Evolutionary conservation across 2,888 invertebrate genomes (phyloP), one percentile per base, ranked within the genome.

Genomic region (Eledona agricola): DNA sequence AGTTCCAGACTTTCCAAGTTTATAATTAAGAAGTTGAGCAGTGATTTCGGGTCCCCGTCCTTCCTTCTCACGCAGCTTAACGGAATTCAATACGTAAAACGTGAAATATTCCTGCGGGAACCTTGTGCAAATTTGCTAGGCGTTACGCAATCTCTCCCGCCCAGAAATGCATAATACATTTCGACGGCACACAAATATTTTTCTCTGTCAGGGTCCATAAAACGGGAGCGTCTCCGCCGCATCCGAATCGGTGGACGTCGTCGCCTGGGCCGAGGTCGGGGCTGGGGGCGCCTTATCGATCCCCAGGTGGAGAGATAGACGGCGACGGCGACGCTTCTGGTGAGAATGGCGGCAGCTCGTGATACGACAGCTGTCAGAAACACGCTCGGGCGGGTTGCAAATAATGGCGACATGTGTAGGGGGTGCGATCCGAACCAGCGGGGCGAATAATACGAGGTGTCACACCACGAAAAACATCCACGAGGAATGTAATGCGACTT

Each of bases 291-390:
- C n/a, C n/a, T n/a, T n/a, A n/a, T n/a, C n/a, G n/a, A n/a, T n/a
- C n/a, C n/a, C n/a, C n/a, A n/a, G n/a, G n/a, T n/a, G n/a, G n/a
- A n/a, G n/a, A n/a, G n/a, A n/a, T n/a, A n/a, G n/a, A n/a, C n/a
- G n/a, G n/a, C n/a, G n/a, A n/a, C n/a, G n/a, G n/a, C n/a, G n/a
- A n/a, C n/a, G n/a, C n/a, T n/a, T n/a, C n/a, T n/a, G 65, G 67
- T 56, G 68, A 64, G 65, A 70, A 71, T 70, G 71, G 72, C 66
- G 70, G 71, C 71, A 69, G 71, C 74, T 72, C 68, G 68, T 69
- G 72, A 75, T 72, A 73, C 72, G 76, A 75, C 76, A 76, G 76
- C 75, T 76, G 76, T 76, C 76, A 76, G 71, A 66, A 72, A 71
- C 74, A 74, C 63, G 69, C 70, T 69, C 65, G 66, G 68, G 65